phyloP scores from a whole-genome alignment of 1,140 invertebrate species.

The Oryctes rhinoceros region DNA sequence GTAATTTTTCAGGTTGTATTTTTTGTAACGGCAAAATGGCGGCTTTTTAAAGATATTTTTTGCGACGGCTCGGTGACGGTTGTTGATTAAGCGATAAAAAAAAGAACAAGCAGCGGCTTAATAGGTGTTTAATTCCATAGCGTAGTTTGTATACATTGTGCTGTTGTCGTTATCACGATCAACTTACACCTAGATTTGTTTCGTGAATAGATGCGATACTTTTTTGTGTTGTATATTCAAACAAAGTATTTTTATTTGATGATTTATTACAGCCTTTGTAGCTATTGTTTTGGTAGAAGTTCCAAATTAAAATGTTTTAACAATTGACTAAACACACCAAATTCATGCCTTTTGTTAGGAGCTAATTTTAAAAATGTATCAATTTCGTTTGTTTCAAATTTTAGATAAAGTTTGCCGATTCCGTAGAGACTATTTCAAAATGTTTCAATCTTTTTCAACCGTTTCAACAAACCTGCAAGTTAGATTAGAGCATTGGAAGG shows the following conservation, averaged over 20 bases:
- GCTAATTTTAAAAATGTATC: too few species aligned
- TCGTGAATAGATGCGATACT: background rate
- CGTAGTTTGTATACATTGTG: constrained; percentile 8
- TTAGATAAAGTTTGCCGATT: too few species aligned
- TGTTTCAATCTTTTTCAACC: too few species aligned
- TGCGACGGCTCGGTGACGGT: background rate
- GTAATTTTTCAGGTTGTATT: constrained; percentile 44
- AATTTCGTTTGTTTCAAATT: too few species aligned
- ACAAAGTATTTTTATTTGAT: background rate
- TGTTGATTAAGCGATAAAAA: constrained; percentile 21
- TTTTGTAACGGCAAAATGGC: background rate
- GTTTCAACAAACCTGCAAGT: too few species aligned
- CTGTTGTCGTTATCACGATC: constrained; percentile 17
- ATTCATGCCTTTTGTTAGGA: too few species aligned
- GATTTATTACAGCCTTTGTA: too few species aligned
- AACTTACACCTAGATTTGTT: constrained; percentile 22
- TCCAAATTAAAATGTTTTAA: too few species aligned
- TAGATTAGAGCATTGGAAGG: too few species aligned
- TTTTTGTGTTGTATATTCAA: background rate
- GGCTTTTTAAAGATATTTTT: background rate
- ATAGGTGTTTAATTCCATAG: constrained; percentile 24
- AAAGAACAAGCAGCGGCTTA: background rate
- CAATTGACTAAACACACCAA: too few species aligned
- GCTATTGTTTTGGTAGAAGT: too few species aligned
- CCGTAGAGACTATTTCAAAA: too few species aligned